A percentile compares a stretch with the other conserved stretches of the same genome.
Evolutionary conservation across 1,140 invertebrate genomes (phyloP).

Genomic region (Drosophila sulfurigaster): DNA sequence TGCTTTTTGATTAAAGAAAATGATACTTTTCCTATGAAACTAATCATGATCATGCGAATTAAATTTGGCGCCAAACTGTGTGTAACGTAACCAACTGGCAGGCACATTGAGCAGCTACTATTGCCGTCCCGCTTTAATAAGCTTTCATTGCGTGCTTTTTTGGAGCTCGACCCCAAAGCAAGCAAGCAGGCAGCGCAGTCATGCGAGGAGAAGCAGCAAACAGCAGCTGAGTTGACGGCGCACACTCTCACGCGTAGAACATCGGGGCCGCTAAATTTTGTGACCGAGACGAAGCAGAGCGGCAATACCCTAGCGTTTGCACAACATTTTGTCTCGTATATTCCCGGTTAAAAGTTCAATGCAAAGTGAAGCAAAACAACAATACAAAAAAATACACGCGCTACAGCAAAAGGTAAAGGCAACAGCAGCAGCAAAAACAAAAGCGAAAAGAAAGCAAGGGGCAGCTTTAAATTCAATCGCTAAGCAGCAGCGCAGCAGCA

Average conservation of each 20-base stretch:
- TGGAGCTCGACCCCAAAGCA: conserved; percentile 53
- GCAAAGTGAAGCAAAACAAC: conserved; percentile 52
- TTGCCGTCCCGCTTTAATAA: conserved; percentile 33
- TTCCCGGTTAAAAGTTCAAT: conserved; percentile 76
- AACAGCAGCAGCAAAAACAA: conserved; percentile 39
- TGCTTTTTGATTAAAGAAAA: no score
- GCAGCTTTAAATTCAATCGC: conserved; percentile 42
- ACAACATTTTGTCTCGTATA: conserved; percentile 49
- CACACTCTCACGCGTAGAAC: conserved; percentile 61
- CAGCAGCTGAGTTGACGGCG: conserved; percentile 59
- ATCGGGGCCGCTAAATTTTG: conserved; percentile 45
- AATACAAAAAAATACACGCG: conserved; percentile 42
- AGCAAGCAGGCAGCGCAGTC: conserved; percentile 45
- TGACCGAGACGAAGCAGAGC: conserved; percentile 39
- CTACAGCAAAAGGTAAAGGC: conserved; percentile 35
- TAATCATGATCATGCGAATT: no score
- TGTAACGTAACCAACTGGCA: neutral
- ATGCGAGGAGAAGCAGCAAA: conserved; percentile 44
- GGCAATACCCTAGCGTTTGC: conserved; percentile 44
- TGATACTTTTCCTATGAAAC: no score
- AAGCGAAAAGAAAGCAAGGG: conserved; percentile 53
- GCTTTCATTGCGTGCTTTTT: conserved; percentile 53
- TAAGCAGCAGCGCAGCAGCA: conserved; percentile 35
- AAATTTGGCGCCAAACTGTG: conserved; percentile 2
- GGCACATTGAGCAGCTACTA: neutral